Base-by-base conservation (phyloP, 2,888 invertebrate species). In the Nycteola revayana region DNA sequence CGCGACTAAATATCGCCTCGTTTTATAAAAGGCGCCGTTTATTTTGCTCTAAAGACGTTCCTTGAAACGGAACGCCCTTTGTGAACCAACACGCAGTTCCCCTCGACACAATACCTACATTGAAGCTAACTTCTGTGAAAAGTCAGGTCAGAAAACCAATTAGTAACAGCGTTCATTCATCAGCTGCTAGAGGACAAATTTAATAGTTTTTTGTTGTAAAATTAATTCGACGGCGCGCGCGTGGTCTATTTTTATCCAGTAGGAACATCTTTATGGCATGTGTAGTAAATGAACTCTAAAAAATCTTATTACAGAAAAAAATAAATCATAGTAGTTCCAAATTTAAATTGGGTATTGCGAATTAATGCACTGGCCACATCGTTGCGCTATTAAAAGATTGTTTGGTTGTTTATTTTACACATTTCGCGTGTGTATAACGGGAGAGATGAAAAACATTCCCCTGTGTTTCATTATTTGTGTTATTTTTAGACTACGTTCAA, bases 381-480 rank as follows among this genome's bases (percentile, higher is more conserved):
- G 80, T 79, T 73, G 78, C 76, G 74, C 80, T 86, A 86, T 83
- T 81, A 82, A 73, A 82, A 87, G 79, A 79, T 75, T 73, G 50
- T 83, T 85, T 68, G 79, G 69, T 84, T 79, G 86, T 87, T 88
- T 84, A 85, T 86, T 82, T 88, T 86, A 84, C 87, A 82, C 83
- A 84, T 84, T 88, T 87, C 69, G 88, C 87, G 78, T 77, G 73
- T 75, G 77, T 82, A 74, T 81, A 87, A 83, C 84, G 75, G 71
- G 69, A 64, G 83, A 84, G 87, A 87, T 86, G 86, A 86, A 86
- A 86, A 86, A 87, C 88, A 88, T 84, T 86, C 81, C 79, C 88
- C 86, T 79, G 82, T 79, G 82, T 83, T 86, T 87, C 83, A 86
- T 86, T 86, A 84, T 85, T 84, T 75, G 71, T 69, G 76, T 70